Evolutionary conservation across 2,797 vertebrate species (phyloP).

Genomic region (Poeciliopsis infans): DNA sequence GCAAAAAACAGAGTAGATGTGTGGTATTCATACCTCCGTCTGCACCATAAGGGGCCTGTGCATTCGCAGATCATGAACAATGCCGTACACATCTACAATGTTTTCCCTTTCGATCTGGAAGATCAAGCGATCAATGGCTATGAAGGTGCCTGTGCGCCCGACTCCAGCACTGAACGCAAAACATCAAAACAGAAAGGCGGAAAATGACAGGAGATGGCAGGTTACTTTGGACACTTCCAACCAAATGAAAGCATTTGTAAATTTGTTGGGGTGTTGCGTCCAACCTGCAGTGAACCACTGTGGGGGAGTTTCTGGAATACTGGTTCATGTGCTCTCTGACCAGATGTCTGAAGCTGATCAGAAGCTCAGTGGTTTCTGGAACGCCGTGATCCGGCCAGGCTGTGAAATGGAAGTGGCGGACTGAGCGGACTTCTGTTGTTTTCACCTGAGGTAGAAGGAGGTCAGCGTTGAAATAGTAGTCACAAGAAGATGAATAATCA

Average conservation of each 20-base stretch:
- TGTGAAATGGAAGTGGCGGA: constrained; percentile 96
- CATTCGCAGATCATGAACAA: constrained; percentile 91
- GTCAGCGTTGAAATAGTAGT: neutral
- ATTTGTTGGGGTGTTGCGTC: constrained; percentile 8
- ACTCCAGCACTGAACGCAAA: constrained; percentile 88
- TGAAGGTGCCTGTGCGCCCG: constrained; percentile 94
- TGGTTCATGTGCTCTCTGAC: constrained; percentile 92
- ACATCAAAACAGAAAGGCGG: neutral
- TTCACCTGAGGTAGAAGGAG: constrained; percentile 75
- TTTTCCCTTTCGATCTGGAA: constrained; percentile 94
- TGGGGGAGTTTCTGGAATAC: constrained; percentile 85
- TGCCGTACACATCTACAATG: constrained; percentile 87
- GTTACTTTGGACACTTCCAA: neutral
- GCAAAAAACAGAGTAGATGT: neutral
- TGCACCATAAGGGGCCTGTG: constrained; percentile 96
- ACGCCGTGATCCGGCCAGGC: constrained; percentile 97
- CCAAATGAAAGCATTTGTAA: constrained; percentile 1
- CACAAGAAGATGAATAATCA: neutral
- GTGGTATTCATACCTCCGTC: constrained; percentile 86
- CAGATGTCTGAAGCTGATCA: constrained; percentile 93
- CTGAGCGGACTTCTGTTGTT: constrained; percentile 83
- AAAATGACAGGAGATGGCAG: neutral
- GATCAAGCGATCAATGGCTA: constrained; percentile 91
- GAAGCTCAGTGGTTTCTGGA: constrained; percentile 91
- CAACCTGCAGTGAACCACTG: constrained; percentile 97